These are phyloP conservation scores for Dipodomys merriami DNA, from an alignment of 2,113 vertebrate species.

Conservation along the genomic window DNA sequence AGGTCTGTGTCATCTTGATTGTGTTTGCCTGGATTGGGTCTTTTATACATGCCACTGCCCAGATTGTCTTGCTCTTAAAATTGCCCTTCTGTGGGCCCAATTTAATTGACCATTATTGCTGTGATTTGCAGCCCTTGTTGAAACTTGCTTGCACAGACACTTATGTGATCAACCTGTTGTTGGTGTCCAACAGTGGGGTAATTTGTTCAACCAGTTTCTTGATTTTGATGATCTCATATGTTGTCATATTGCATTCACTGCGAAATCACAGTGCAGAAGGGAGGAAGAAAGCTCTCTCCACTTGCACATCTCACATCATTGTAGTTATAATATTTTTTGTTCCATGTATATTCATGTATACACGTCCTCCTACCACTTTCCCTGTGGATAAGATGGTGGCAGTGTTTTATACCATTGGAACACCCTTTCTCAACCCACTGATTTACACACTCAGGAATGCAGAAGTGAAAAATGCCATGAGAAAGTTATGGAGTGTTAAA, in stretches of 20 bases:
- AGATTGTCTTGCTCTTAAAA: constrained; percentile 26
- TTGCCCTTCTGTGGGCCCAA: constrained; percentile 55
- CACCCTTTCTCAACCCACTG: constrained; percentile 54
- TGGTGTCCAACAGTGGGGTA: constrained; percentile 42
- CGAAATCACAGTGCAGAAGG: neutral
- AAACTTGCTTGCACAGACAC: constrained; percentile 56
- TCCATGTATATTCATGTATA: constrained; percentile 48
- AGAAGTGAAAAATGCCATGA: constrained; percentile 66
- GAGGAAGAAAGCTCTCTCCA: constrained; percentile 27
- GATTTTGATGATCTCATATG: constrained; percentile 47
- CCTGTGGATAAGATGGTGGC: constrained; percentile 45
- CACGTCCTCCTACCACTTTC: neutral
- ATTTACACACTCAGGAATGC: constrained; percentile 53
- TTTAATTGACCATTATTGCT: constrained; percentile 34
- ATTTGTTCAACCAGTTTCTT: constrained; percentile 35
- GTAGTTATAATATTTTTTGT: constrained; percentile 40
- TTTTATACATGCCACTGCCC: constrained; percentile 36
- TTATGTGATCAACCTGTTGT: neutral
- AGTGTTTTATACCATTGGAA: constrained; percentile 50
- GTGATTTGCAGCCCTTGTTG: constrained; percentile 59
- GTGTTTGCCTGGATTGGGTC: constrained; percentile 33
- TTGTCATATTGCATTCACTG: constrained; percentile 21
- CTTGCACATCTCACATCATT: constrained; percentile 7
- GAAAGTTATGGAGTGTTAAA: constrained; percentile 29
- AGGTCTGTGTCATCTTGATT: constrained; percentile 24